Conservation (phyloP, 1,140 invertebrate species). For the Tetraneura akinire region DNA sequence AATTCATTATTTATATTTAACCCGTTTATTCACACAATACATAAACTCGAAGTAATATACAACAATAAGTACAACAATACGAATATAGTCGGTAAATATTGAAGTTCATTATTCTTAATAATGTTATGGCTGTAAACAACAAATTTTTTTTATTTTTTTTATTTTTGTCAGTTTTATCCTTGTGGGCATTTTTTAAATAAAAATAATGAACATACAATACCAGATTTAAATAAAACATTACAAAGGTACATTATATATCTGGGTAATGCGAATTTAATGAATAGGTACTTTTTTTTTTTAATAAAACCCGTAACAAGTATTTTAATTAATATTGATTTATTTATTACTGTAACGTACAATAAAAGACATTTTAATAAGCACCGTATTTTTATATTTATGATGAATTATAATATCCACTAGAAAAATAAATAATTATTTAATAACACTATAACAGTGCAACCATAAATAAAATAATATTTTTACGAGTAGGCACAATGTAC, state of each 20-base stretch:
- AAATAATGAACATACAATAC: neutral
- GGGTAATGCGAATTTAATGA: conserved; percentile 4
- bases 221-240: neutral
- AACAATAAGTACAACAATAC: too few species aligned
- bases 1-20: too few species aligned
- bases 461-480: conserved; percentile 9
- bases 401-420: neutral
- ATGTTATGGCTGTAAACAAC: neutral
- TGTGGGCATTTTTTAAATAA: neutral
- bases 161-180: neutral
- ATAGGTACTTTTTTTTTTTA: neutral
- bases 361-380: conserved; percentile 18
- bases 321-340: conserved; percentile 19
- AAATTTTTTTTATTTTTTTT: neutral
- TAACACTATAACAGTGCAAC: neutral
- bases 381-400: neutral
- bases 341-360: too few species aligned
- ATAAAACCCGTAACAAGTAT: neutral
- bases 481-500: neutral
- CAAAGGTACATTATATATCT: conserved; percentile 7
- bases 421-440: neutral
- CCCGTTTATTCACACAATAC: too few species aligned
- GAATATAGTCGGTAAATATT: neutral
- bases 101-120: neutral
- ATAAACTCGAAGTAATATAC: neutral